These are phyloP conservation scores for Neosalanx taihuensis DNA, from an alignment of 2,797 vertebrate genomes.

Conservation along the genomic window DNA sequence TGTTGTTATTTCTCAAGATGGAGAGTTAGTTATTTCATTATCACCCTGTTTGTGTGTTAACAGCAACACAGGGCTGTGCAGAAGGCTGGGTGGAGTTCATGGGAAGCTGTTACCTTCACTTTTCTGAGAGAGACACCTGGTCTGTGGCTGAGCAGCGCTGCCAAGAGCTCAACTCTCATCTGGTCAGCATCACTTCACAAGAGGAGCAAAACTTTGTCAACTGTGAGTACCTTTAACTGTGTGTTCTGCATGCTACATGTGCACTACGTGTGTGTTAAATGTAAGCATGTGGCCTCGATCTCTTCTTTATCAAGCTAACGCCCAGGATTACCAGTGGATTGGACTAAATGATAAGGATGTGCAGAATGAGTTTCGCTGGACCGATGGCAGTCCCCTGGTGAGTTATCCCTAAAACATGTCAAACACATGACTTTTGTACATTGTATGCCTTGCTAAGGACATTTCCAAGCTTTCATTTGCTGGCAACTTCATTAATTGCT, in stretches of 20 bases:
- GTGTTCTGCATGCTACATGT: not conserved
- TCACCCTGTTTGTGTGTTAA: constrained; percentile 37
- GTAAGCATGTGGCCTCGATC: not conserved
- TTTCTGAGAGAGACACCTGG: constrained; percentile 80
- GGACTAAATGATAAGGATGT: constrained; percentile 89
- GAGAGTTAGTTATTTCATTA: not conserved
- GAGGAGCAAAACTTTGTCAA: constrained; percentile 94
- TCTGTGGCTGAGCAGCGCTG: constrained; percentile 85
- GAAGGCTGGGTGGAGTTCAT: constrained; percentile 90
- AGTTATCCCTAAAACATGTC: constrained; percentile 50
- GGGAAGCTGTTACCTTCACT: constrained; percentile 89
- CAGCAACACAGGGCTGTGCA: constrained; percentile 81
- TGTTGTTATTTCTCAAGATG: not conserved
- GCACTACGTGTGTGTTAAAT: no score
- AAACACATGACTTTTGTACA: not conserved
- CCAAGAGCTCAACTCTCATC: constrained; percentile 80
- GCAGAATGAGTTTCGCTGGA: constrained; percentile 92
- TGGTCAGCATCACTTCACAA: constrained; percentile 88
- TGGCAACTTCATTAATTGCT: not conserved
- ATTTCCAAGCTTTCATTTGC: not conserved
- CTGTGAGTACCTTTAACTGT: constrained; percentile 69
- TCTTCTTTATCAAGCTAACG: constrained; percentile 46
- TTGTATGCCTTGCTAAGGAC: not conserved
- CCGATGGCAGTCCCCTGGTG: constrained; percentile 86
- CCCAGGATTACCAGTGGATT: constrained; percentile 92